A percentile compares a stretch with the other conserved stretches of the same genome.
Evolutionary conservation across 2,797 vertebrate genomes (phyloP).

Genomic region (Pangasius larnaudii): DNA sequence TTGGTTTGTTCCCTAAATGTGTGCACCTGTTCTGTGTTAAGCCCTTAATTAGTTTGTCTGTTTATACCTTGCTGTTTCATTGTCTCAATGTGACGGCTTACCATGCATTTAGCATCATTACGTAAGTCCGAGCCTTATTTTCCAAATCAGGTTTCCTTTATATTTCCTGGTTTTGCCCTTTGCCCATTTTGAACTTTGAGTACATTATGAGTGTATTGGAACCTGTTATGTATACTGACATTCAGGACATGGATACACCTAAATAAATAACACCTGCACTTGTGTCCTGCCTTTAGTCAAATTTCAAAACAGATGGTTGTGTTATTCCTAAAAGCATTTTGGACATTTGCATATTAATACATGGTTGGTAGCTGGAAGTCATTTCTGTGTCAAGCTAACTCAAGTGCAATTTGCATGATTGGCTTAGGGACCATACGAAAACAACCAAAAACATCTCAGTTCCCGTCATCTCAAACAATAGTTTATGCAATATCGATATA

Average conservation of each 20-base stretch:
- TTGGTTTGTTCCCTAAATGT: not conserved
- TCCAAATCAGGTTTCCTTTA: not conserved
- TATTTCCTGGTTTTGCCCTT: not conserved
- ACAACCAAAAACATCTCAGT: not conserved
- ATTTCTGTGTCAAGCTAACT: not conserved
- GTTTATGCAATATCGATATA: not conserved
- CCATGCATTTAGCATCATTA: not conserved
- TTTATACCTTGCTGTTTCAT: not conserved
- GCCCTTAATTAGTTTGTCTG: not conserved
- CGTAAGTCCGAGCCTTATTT: not conserved
- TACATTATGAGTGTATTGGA: not conserved
- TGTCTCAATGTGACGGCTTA: not conserved
- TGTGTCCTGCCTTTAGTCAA: not conserved
- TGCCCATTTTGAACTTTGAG: not conserved
- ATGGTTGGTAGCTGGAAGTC: not conserved
- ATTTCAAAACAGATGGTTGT: not conserved
- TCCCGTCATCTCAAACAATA: not conserved
- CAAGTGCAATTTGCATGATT: not conserved
- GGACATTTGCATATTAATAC: not conserved
- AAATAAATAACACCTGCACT: not conserved
- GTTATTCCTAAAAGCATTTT: not conserved
- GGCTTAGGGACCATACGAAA: not conserved
- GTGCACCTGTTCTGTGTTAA: not conserved
- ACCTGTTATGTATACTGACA: not conserved
- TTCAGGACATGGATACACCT: not conserved